A percentile compares a stretch with the other conserved stretches of the same genome.
Evolutionary conservation across 2,797 vertebrate species (phyloP).

Genomic region (Anomalospiza imberbis): DNA sequence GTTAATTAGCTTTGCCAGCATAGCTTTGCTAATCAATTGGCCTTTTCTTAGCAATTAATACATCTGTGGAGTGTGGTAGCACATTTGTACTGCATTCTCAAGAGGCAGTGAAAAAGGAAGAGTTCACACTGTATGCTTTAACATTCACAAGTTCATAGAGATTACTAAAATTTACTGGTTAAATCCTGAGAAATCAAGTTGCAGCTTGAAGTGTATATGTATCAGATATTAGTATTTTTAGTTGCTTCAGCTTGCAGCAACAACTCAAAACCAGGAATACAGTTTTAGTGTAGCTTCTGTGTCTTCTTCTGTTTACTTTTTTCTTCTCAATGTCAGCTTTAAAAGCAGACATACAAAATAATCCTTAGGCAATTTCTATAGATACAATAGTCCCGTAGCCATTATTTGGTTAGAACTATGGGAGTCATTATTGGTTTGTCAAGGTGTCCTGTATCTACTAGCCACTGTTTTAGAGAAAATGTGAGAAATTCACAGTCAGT

Average conservation of each 20-base stretch:
- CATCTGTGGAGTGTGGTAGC: neutral
- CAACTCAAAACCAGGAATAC: neutral
- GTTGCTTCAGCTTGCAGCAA: neutral
- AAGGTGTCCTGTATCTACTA: neutral
- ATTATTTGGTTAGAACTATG: neutral
- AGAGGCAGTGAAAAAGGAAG: neutral
- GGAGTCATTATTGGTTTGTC: neutral
- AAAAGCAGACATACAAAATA: neutral
- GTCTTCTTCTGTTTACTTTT: neutral
- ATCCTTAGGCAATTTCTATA: neutral
- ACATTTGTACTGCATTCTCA: neutral
- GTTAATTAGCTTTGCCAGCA: neutral
- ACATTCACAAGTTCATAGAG: neutral
- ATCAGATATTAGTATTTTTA: neutral
- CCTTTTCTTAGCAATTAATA: neutral
- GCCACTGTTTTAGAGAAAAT: neutral
- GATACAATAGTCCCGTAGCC: neutral
- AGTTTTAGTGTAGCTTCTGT: neutral
- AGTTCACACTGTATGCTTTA: neutral
- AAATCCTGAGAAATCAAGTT: neutral
- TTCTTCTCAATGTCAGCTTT: neutral
- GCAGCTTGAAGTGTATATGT: neutral
- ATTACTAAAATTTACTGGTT: neutral
- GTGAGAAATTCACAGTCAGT: neutral
- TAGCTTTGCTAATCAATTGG: neutral